Base-by-base conservation (phyloP, 1,140 invertebrate species). In the Drosophila asahinai region DNA sequence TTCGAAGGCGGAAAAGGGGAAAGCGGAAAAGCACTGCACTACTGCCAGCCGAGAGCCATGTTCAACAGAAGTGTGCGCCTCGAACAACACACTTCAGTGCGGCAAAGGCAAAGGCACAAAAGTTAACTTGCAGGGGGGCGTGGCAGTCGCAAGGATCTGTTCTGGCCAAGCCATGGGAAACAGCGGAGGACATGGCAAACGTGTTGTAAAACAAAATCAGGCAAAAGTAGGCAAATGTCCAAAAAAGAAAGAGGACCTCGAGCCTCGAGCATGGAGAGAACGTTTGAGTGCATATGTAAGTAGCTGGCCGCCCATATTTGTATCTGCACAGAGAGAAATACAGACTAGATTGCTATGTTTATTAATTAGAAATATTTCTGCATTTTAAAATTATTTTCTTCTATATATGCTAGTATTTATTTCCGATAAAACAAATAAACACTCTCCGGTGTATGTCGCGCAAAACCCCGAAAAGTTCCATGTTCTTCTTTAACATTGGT, bases 251-350 rank as follows among this genome's bases (percentile, higher is more conserved):
- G 43, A 43, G 51, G 51, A 60, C 45, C 70, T 40, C 25, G 45
- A 59, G 55, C 67, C 43, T 61, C 79, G 64, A 22, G 54, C 9
- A 22, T 40, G 33, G 7, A 12, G 36, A 67, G 79, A 86, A 80
- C 77, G 68, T 91, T 86, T 81, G 75, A 87, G 78, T 89, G 84
- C 86, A 75, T 84, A 72, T 87, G 84, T 79, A 87, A 87, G 77
- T 87, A 87, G 84, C 79, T 82, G 67, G 27, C 27, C 54, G 9
- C 9, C 43, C 38, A 60, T 51, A 45, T 71, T 30, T 54, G 42
- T 70, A 36, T 42, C n/a, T 36, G 40, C 71, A 49, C 62, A 27
- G 38, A 27, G 43, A 33, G 30, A 38, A 64, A 22, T 19, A 12
- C 8, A 22, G 2, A 5, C 9, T 15, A 1, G 9, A 5, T 55